Conservation (phyloP, 2,888 invertebrate species). For the Trachelus iudaicus region DNA sequence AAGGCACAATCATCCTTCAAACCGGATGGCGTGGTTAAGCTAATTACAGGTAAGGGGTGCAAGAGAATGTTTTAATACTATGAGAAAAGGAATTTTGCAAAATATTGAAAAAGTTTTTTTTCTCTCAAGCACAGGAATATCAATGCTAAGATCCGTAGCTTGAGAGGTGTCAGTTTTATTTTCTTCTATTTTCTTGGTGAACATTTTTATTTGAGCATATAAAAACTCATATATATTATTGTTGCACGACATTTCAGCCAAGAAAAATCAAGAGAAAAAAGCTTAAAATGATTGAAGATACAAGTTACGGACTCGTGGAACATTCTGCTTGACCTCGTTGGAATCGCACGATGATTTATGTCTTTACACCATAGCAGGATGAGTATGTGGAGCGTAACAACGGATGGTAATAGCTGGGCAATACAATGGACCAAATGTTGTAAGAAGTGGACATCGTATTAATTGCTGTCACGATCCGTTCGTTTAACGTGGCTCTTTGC, state of each 20-base stretch:
- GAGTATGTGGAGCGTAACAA: background rate
- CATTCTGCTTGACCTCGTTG: slow-evolving; percentile 3
- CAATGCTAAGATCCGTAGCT: too few species aligned
- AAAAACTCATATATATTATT: too few species aligned
- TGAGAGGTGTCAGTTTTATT: background rate
- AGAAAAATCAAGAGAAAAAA: slow-evolving; percentile 42
- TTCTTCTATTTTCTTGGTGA: background rate
- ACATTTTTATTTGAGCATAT: background rate
- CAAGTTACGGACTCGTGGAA: background rate
- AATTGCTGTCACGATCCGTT: background rate
- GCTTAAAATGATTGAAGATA: slow-evolving; percentile 4
- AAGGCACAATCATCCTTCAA: slow-evolving; percentile 52
- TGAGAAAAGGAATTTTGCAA: background rate
- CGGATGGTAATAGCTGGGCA: background rate
- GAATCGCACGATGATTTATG: slow-evolving; percentile 5
- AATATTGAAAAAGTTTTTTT: background rate
- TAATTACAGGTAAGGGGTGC: slow-evolving; percentile 51
- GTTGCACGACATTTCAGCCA: slow-evolving; percentile 30
- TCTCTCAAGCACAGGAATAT: too few species aligned
- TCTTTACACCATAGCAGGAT: background rate
- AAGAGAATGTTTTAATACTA: background rate
- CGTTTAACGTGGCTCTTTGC: background rate
- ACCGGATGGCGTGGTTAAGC: slow-evolving; percentile 52
- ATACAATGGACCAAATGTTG: background rate
- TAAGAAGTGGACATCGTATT: background rate